Evolutionary conservation across 2,797 vertebrate genomes (phyloP).

Genomic region (Eospalax fontanierii): DNA sequence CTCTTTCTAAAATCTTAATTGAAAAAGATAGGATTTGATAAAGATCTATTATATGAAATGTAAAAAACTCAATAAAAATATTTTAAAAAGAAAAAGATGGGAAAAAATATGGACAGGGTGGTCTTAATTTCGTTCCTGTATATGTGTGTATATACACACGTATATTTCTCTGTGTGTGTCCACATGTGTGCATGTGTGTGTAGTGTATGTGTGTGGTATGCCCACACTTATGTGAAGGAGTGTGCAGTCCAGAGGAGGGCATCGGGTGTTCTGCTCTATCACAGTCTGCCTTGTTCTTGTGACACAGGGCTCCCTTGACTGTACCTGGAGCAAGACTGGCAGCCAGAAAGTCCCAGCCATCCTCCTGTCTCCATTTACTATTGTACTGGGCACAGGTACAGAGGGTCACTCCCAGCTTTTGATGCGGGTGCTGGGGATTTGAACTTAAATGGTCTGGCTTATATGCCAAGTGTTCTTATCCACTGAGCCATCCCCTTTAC

Average conservation of each 20-base stretch:
- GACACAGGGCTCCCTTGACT: neutral
- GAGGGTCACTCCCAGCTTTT: neutral
- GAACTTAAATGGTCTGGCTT: neutral
- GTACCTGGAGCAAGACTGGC: neutral
- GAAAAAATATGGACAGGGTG: neutral
- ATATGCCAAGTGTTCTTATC: neutral
- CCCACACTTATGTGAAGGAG: neutral
- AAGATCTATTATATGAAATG: no score
- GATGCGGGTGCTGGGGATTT: neutral
- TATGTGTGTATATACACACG: neutral
- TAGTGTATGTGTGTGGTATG: neutral
- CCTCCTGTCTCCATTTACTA: neutral
- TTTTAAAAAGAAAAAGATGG: no score
- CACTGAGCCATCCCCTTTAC: neutral
- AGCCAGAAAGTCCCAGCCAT: neutral
- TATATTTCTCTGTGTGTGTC: no score
- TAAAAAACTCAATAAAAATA: no score
- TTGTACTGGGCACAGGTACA: neutral
- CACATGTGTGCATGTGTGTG: neutral
- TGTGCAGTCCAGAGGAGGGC: no score
- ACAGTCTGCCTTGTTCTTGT: neutral
- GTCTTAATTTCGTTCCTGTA: slow-evolving; percentile 7
- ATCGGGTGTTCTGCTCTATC: neutral
- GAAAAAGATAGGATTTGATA: neutral
- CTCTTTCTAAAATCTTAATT: neutral